phyloP scores from a whole-genome alignment of 2,113 vertebrate genomes.

The Argyrosomus japonicus region DNA sequence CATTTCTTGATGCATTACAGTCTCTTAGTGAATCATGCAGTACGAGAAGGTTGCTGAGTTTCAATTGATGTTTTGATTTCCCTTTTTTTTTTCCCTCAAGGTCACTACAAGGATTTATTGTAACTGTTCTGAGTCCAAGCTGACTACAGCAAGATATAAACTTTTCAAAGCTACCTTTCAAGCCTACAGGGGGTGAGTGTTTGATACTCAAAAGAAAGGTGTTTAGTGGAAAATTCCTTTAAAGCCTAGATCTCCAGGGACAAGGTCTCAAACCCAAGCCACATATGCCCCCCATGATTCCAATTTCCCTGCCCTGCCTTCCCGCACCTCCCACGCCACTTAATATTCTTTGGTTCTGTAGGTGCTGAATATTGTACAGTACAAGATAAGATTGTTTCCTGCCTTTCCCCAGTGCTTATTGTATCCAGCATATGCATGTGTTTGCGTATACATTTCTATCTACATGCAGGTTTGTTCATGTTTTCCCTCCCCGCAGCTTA shows the following conservation, averaged over 20 bases:
- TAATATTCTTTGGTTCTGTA: neutral
- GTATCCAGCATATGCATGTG: neutral
- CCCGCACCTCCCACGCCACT: neutral
- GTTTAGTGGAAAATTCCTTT: slow-evolving; percentile 3
- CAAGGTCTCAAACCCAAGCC: neutral
- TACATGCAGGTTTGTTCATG: slow-evolving; percentile 12
- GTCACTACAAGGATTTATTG: neutral
- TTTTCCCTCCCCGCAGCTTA: slow-evolving; percentile 48
- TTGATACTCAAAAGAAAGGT: neutral
- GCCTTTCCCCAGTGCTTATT: neutral
- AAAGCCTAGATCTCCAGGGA: neutral
- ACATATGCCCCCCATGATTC: neutral
- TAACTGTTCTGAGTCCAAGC: neutral
- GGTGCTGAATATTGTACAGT: neutral
- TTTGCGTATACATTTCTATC: slow-evolving; percentile 33
- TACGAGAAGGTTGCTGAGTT: neutral
- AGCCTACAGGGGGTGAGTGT: neutral
- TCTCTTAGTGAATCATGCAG: neutral
- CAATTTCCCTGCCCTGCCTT: neutral
- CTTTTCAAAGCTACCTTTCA: neutral
- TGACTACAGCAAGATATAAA: neutral
- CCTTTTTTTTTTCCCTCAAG: neutral
- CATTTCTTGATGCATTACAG: neutral
- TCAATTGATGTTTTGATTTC: neutral
- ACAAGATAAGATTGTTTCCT: slow-evolving; percentile 16